These are phyloP conservation scores for Phrynocephalus forsythii DNA, from an alignment of 2,797 vertebrate species.

Conservation along the genomic window DNA sequence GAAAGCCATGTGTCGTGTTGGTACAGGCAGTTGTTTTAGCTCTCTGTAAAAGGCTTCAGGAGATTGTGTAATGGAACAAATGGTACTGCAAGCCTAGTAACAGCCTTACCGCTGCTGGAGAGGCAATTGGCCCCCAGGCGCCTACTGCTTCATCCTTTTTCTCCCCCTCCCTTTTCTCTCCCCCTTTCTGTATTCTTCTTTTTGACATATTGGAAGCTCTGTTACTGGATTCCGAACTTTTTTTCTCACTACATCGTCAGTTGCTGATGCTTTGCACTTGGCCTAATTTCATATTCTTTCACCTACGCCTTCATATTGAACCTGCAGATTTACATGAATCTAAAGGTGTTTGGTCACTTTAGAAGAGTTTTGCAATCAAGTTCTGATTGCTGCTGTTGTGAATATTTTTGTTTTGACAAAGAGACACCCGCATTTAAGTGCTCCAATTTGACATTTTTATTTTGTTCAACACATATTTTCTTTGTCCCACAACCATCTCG, in stretches of 20 bases:
- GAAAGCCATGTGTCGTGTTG: constrained; percentile 89
- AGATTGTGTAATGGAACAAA: constrained; percentile 99
- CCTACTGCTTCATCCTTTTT: constrained; percentile 88
- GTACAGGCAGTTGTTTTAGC: constrained; percentile 89
- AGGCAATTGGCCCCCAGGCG: constrained; percentile 88
- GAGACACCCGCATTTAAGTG: background rate
- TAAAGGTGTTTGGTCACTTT: background rate
- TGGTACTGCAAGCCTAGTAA: constrained; percentile 91
- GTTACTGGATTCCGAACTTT: constrained; percentile 65
- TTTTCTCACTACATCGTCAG: constrained; percentile 63
- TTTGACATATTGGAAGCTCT: constrained; percentile 67
- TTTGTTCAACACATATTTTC: constrained; percentile 55
- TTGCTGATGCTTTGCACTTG: constrained; percentile 36
- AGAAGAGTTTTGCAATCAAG: background rate
- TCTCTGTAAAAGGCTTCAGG: constrained; percentile 92
- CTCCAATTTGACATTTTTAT: constrained; percentile 52
- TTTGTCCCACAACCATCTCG: constrained; percentile 52
- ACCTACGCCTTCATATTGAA: constrained; percentile 36
- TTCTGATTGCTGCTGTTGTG: constrained; percentile 40
- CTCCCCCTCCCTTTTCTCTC: constrained; percentile 43
- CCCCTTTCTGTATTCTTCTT: constrained; percentile 55
- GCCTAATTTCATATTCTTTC: constrained; percentile 29
- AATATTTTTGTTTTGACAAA: background rate
- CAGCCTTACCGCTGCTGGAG: constrained; percentile 95
- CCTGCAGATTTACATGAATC: constrained; percentile 36